phyloP scores from a whole-genome alignment of 2,888 invertebrate genomes.

The Lymantria dispar region DNA sequence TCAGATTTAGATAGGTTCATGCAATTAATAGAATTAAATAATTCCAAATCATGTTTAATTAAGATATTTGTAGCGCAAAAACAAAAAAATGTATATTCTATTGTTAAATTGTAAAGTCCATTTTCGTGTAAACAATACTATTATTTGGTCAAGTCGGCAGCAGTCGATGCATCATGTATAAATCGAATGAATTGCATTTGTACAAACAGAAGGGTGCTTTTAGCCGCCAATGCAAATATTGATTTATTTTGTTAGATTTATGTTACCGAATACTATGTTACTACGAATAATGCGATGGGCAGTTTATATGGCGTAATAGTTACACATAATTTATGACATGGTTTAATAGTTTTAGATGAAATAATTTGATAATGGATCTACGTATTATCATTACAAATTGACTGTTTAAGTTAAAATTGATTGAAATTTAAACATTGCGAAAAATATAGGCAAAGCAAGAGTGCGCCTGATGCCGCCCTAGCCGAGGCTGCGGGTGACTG shows the following conservation, averaged over 20 bases:
- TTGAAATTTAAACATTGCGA: too few species aligned
- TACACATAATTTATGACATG: slow-evolving; percentile 12
- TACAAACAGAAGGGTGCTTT: slow-evolving; percentile 65
- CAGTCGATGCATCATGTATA: slow-evolving; percentile 53
- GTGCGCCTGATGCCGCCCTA: too few species aligned
- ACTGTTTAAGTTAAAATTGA: too few species aligned
- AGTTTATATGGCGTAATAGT: slow-evolving; percentile 20
- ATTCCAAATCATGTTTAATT: too few species aligned
- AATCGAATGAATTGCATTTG: slow-evolving; percentile 49
- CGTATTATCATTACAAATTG: too few species aligned
- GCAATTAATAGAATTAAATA: too few species aligned
- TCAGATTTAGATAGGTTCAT: too few species aligned
- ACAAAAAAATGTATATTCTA: neutral
- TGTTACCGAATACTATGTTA: slow-evolving; percentile 25
- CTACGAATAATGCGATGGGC: slow-evolving; percentile 30
- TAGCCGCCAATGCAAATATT: slow-evolving; percentile 57
- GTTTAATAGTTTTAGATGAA: too few species aligned
- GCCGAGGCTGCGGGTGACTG: too few species aligned
- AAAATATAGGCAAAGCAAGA: too few species aligned
- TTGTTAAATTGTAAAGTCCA: slow-evolving; percentile 6
- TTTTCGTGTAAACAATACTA: slow-evolving; percentile 5
- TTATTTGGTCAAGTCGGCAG: slow-evolving; percentile 16
- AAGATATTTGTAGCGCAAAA: too few species aligned
- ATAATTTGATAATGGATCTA: too few species aligned
- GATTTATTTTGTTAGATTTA: slow-evolving; percentile 61